These are phyloP conservation scores for Brachynemurus nebulosus DNA, from an alignment of 2,888 invertebrate species.

Conservation along the genomic window DNA sequence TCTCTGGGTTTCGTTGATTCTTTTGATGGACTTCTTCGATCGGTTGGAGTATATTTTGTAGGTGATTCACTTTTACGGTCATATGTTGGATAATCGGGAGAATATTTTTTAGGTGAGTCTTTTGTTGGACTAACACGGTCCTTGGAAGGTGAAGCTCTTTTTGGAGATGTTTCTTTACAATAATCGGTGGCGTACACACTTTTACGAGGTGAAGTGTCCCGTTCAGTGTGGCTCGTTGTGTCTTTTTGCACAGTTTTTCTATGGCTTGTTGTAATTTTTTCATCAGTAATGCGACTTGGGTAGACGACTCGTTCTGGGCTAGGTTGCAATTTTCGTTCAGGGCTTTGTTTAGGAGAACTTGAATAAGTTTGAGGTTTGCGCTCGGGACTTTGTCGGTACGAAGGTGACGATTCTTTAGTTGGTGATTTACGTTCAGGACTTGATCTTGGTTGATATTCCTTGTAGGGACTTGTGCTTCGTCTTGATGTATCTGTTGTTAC, in stretches of 20 bases:
- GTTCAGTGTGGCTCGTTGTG: constrained; percentile 20
- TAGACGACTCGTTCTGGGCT: constrained; percentile 1
- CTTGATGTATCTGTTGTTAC: constrained; percentile 27
- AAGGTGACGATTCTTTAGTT: constrained; percentile 10
- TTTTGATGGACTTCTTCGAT: background rate
- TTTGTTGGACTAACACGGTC: background rate
- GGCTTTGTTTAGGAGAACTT: no score
- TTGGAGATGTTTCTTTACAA: constrained; percentile 1
- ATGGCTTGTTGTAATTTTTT: constrained; percentile 22
- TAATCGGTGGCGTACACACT: constrained; percentile 6
- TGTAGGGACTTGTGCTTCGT: constrained; percentile 16
- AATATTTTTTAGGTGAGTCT: background rate
- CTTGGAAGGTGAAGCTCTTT: constrained; percentile 1
- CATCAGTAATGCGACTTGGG: constrained; percentile 11
- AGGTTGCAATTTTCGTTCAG: background rate
- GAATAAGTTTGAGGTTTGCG: constrained; percentile 2
- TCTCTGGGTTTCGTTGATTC: background rate
- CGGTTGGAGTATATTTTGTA: constrained; percentile 7
- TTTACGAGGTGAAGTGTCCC: constrained; percentile 7
- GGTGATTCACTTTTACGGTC: constrained; percentile 5
- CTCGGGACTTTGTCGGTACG: constrained; percentile 19
- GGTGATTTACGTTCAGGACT: constrained; percentile 4
- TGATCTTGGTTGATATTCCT: constrained; percentile 16
- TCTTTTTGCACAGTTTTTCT: constrained; percentile 28
- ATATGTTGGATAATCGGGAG: background rate